Conservation (phyloP, 2,888 invertebrate genomes). For the Octodonta nipae region DNA sequence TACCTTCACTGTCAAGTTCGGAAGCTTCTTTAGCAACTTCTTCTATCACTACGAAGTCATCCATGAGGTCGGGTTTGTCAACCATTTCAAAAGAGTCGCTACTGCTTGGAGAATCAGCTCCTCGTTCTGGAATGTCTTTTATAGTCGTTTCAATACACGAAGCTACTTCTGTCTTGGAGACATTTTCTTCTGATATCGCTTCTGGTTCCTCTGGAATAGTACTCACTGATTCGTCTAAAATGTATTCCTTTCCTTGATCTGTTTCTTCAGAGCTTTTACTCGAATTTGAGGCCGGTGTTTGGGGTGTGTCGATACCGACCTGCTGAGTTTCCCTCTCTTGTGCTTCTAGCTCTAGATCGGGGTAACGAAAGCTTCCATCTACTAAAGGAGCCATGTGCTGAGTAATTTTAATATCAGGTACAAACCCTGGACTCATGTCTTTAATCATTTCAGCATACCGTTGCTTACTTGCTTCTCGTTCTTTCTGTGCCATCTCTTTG, state of each 20-base stretch:
- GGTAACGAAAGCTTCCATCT: constrained; percentile 36
- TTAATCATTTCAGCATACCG: constrained; percentile 34
- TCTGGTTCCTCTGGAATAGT: constrained; percentile 45
- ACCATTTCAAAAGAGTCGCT: constrained; percentile 80
- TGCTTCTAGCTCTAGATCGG: constrained; percentile 37
- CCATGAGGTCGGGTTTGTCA: constrained; percentile 74
- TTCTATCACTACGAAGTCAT: constrained; percentile 78
- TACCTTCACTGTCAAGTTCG: constrained; percentile 70
- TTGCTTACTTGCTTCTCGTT: constrained; percentile 37
- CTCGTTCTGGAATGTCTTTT: constrained; percentile 34
- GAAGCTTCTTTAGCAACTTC: constrained; percentile 78
- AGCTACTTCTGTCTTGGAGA: constrained; percentile 40
- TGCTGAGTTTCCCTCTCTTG: constrained; percentile 24
- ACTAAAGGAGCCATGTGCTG: constrained; percentile 43
- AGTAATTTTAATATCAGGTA: constrained; percentile 50
- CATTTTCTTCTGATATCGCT: constrained; percentile 30
- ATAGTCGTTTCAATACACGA: constrained; percentile 48
- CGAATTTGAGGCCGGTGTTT: constrained; percentile 48
- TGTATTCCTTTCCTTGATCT: constrained; percentile 50
- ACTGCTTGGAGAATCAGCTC: constrained; percentile 52
- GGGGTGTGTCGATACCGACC: constrained; percentile 38
- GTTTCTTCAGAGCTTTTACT: constrained; percentile 53
- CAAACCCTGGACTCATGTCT: constrained; percentile 47
- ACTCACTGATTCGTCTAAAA: constrained; percentile 44
- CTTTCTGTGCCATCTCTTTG: constrained; percentile 30